Evolutionary conservation across 1,140 invertebrate species (phyloP).

Genomic region (Drosophila funebris): DNA sequence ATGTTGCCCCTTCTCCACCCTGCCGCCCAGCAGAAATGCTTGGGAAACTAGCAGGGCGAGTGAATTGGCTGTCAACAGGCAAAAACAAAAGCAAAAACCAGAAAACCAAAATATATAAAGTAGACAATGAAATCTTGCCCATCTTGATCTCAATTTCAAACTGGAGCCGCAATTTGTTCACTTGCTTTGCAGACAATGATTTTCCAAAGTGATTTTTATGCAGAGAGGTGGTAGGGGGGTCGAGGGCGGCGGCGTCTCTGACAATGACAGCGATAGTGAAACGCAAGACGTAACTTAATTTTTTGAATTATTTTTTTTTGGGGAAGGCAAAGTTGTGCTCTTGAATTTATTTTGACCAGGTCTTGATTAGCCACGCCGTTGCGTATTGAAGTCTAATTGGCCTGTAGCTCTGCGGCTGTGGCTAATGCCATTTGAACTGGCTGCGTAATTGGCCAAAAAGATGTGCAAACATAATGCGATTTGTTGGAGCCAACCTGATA

Average conservation of each 20-base stretch:
- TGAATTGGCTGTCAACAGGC: slow-evolving; percentile 42
- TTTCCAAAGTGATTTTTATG: slow-evolving; percentile 51
- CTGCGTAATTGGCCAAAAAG: slow-evolving; percentile 42
- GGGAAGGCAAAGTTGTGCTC: neutral
- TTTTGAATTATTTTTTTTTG: slow-evolving; percentile 1
- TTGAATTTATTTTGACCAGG: slow-evolving; percentile 25
- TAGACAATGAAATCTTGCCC: slow-evolving; percentile 38
- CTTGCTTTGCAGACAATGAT: slow-evolving; percentile 61
- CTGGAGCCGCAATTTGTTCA: slow-evolving; percentile 51
- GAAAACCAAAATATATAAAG: slow-evolving; percentile 11
- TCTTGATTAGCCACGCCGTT: slow-evolving; percentile 30
- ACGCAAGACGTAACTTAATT: slow-evolving; percentile 24
- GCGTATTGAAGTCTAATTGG: slow-evolving; percentile 36
- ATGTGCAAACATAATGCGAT: slow-evolving; percentile 48
- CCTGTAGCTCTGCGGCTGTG: slow-evolving; percentile 12
- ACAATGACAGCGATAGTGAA: slow-evolving; percentile 5
- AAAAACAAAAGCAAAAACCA: slow-evolving; percentile 32
- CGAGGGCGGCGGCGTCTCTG: neutral
- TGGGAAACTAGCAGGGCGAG: slow-evolving; percentile 52
- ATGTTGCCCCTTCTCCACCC: neutral
- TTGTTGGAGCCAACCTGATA: neutral
- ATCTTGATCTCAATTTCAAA: slow-evolving; percentile 34
- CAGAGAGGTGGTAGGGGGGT: neutral
- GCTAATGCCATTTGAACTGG: slow-evolving; percentile 34
- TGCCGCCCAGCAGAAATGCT: slow-evolving; percentile 4